A percentile compares a stretch with the other conserved stretches of the same genome.
Evolutionary conservation across 2,797 vertebrate species (phyloP).

Genomic region (Heteromormyrus szaboi): DNA sequence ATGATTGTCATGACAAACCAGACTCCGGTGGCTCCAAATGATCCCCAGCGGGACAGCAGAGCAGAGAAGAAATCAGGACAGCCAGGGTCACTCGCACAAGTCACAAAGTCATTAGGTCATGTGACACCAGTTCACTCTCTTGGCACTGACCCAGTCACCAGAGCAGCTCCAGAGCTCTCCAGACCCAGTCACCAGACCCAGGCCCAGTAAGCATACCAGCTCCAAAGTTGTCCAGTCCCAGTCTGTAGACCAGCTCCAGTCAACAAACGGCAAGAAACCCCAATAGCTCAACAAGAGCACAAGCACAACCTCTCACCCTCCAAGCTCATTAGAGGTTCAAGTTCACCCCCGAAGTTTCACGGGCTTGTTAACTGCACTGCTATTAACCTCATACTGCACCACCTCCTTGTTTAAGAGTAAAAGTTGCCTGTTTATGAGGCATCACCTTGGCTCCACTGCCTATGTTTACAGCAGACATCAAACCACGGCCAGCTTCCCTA

Average conservation of each 20-base stretch:
- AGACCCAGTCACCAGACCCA: too few relatives aligned
- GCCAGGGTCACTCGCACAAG: background rate
- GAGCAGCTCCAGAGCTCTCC: background rate
- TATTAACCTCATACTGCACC: background rate
- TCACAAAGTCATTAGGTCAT: background rate
- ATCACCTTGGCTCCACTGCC: background rate
- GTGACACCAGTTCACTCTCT: background rate
- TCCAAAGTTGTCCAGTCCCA: background rate
- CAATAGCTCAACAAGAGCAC: background rate
- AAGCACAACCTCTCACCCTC: background rate
- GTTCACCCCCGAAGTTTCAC: background rate
- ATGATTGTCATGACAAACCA: too few relatives aligned
- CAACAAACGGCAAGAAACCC: background rate
- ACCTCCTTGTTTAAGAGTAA: background rate
- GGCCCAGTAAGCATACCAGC: background rate
- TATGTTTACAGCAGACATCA: background rate
- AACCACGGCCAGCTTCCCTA: background rate
- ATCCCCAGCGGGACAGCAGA: background rate
- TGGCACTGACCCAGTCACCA: background rate
- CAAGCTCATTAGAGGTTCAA: background rate
- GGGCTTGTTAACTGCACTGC: background rate
- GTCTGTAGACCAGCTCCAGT: too few relatives aligned
- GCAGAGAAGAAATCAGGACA: background rate
- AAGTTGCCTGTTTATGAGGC: background rate
- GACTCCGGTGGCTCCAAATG: background rate